A percentile compares a stretch with the other conserved stretches of the same genome.
Conservation (phyloP, 2,797 vertebrate genomes). For the Darevskia mixta region DNA sequence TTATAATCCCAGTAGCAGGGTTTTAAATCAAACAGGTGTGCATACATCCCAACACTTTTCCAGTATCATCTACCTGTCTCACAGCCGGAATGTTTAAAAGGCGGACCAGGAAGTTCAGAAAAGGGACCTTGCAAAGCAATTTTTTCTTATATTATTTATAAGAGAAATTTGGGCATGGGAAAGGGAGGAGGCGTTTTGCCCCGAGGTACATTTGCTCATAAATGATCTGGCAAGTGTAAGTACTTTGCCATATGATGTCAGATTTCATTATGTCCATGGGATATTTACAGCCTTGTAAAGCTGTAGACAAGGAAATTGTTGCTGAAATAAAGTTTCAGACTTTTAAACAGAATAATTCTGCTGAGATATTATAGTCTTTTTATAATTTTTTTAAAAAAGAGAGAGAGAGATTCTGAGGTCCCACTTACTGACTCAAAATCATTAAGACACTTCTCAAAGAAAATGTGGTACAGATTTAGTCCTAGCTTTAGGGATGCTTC, state of each 20-base stretch:
- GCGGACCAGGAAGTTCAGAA: constrained; percentile 60
- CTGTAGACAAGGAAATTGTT: constrained; percentile 81
- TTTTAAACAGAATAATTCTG: constrained; percentile 73
- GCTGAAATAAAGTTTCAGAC: constrained; percentile 72
- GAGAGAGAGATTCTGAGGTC: constrained; percentile 9
- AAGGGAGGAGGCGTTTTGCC: constrained; percentile 70
- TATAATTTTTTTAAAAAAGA: constrained; percentile 6
- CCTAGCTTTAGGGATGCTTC: not conserved
- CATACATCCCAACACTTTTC: constrained; percentile 51
- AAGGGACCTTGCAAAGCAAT: constrained; percentile 65
- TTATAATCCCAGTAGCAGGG: constrained; percentile 40
- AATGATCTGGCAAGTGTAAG: constrained; percentile 73
- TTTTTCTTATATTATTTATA: constrained; percentile 74
- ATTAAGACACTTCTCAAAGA: not conserved
- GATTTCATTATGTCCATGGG: constrained; percentile 77
- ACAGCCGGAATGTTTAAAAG: constrained; percentile 65
- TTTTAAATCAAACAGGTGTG: constrained; percentile 54
- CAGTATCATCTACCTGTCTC: constrained; percentile 37
- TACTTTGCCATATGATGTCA: constrained; percentile 79
- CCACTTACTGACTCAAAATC: not conserved
- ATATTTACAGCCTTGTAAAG: constrained; percentile 79
- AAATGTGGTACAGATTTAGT: too few relatives aligned
- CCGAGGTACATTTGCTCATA: constrained; percentile 73
- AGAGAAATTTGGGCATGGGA: constrained; percentile 55
- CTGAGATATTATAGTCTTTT: constrained; percentile 50